Conservation (phyloP, 2,113 vertebrate genomes). For the Ursus arctos region DNA sequence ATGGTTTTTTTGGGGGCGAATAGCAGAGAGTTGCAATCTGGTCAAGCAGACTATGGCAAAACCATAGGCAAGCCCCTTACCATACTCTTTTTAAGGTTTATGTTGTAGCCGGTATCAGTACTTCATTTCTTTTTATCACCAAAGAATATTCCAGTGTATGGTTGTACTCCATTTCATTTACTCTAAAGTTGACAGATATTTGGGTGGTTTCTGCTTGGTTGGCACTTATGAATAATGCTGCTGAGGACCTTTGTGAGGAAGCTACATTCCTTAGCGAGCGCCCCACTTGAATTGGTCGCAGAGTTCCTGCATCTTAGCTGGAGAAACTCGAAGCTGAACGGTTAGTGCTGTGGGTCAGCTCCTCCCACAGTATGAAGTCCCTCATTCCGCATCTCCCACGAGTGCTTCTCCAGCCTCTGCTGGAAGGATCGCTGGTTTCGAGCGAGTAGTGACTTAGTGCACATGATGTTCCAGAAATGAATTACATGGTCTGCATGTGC, state of each 20-base stretch:
- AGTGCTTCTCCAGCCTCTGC: not conserved
- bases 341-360: accelerated
- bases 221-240: not conserved
- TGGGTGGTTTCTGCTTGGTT: not conserved
- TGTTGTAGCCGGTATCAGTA: not conserved
- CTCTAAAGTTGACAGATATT: not conserved
- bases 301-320: not conserved
- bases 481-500: not conserved
- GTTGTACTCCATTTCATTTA: not conserved
- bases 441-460: not conserved
- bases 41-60: not conserved
- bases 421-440: not conserved
- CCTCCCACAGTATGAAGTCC: accelerated
- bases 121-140: not conserved
- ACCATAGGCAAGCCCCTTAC: not conserved
- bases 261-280: not conserved
- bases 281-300: too few species aligned
- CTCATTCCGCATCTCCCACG: not conserved
- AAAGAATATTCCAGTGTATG: not conserved
- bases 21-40: not conserved
- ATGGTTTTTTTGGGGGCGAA: not conserved
- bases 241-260: not conserved
- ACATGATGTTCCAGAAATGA: not conserved
- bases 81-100: not conserved
- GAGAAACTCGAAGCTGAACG: not conserved